phyloP scores from a whole-genome alignment of 2,113 vertebrate genomes.

The Podocnemis expansa region DNA sequence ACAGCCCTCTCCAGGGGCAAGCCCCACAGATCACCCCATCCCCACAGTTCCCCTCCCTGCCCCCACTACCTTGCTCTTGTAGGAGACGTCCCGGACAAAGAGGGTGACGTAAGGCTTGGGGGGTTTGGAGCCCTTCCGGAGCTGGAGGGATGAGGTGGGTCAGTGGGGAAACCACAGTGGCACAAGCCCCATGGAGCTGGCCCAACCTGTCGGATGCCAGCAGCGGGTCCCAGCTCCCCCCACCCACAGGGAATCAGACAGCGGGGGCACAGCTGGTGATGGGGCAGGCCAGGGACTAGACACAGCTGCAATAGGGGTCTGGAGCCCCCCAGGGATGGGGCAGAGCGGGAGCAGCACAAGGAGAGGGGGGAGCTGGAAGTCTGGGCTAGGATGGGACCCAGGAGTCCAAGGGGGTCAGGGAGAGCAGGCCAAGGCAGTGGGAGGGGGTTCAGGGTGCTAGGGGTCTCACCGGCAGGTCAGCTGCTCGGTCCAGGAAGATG shows the following conservation, averaged over 20 bases:
- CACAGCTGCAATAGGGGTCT: background rate
- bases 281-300: too few relatives aligned
- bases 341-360: background rate
- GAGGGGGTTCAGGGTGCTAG: background rate
- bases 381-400: background rate
- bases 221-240: too few relatives aligned
- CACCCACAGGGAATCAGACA: too few relatives aligned
- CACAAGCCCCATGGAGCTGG: too few relatives aligned
- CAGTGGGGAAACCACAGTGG: background rate
- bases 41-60: background rate
- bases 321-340: too few relatives aligned
- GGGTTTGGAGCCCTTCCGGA: constrained; percentile 87
- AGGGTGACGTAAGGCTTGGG: constrained; percentile 83
- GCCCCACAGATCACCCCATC: background rate
- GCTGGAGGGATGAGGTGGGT: constrained; percentile 69
- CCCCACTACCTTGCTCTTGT: constrained; percentile 85
- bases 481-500: constrained; percentile 87
- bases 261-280: background rate
- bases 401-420: background rate
- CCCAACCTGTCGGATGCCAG: too few relatives aligned
- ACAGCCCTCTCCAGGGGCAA: too few relatives aligned
- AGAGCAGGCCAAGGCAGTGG: background rate
- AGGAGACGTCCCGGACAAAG: constrained; percentile 72
- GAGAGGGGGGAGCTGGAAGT: background rate
- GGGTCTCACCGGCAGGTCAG: constrained; percentile 83